phyloP scores from a whole-genome alignment of 1,140 invertebrate species.

The Manduca sexta region DNA sequence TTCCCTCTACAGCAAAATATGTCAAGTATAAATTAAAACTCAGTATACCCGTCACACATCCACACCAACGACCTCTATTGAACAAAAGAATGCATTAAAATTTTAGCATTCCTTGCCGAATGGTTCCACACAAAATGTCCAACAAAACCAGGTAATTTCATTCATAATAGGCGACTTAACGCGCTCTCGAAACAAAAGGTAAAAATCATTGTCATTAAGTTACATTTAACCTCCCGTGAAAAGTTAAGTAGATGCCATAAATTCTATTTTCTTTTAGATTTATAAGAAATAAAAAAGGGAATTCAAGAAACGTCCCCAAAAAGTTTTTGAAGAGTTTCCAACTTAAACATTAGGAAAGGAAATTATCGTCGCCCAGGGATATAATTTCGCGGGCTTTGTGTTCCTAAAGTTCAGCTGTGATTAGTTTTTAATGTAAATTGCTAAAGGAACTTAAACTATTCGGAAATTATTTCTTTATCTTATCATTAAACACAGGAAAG shows the following conservation, averaged over 20 bases:
- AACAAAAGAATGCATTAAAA: background rate
- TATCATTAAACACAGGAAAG: too few species aligned
- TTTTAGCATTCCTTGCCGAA: background rate
- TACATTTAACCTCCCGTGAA: slow-evolving; percentile 11
- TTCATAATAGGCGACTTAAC: background rate
- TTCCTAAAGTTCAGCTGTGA: slow-evolving; percentile 16
- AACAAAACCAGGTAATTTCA: slow-evolving; percentile 1
- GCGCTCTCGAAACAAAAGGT: background rate
- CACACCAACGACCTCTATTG: too few species aligned
- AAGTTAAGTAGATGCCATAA: slow-evolving; percentile 26
- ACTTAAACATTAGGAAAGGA: slow-evolving; percentile 49
- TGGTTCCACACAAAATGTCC: background rate
- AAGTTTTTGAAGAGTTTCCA: slow-evolving; percentile 42
- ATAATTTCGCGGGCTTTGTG: slow-evolving; percentile 45
- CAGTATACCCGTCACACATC: too few species aligned
- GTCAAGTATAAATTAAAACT: too few species aligned
- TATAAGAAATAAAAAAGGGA: slow-evolving; percentile 33
- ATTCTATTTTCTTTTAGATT: slow-evolving; percentile 35
- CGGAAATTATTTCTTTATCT: background rate
- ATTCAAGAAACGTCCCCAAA: slow-evolving; percentile 25
- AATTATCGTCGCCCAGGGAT: slow-evolving; percentile 44
- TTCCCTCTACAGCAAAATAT: too few species aligned
- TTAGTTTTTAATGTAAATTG: slow-evolving; percentile 37
- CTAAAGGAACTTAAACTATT: background rate
- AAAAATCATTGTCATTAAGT: slow-evolving; percentile 13